Base-by-base conservation (phyloP, 2,113 vertebrate genomes). In the Taurulus bubalis region DNA sequence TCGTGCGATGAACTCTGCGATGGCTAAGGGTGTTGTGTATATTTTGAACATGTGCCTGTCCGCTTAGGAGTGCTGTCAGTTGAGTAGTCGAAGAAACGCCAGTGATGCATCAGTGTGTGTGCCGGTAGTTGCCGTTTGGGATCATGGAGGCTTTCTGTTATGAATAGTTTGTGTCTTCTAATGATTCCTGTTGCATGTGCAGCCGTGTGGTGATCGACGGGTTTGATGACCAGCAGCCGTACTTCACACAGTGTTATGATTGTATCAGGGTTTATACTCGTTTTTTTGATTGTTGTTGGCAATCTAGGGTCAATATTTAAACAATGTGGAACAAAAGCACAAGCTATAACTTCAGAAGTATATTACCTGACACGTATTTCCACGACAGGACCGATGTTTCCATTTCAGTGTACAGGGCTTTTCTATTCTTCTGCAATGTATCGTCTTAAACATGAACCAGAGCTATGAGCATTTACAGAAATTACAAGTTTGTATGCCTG, bases 1-100 rank as follows among this genome's bases (percentile, higher is more conserved):
- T 6, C n/a, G 4, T 38, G 45, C 12, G 30, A 28, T 58, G 56
- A 68, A 26, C 8, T 34, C 30, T 53, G 22, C 8, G 22, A 53
- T 22, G 20, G 45, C 3, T 65, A 30, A 75, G 51, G 26, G 16
- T 74, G 38, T 82, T 85, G 82, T 83, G 81, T 84, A 45, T 83
- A 53, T 87, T 56, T 80, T 80, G 36, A 55, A 75, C 30, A 71
- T 69, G 69, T 90, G 87, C 68, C 82, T 89, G 74, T 88, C 69
- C 70, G 22, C 79, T 14, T 70, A 15, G 20, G 11, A 64, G 71
- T 85, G 80, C 77, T 83, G 79, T 85, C 28, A 9, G 56, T 80
- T 3, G 60, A 16, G 4, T 26, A 22, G 24, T n/a, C 16, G 18
- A 10, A 10, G 36, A 51, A 47, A 36, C 20, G 16, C 24, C 24